phyloP scores from a whole-genome alignment of 2,797 vertebrate genomes.

The Brachymystax lenok region DNA sequence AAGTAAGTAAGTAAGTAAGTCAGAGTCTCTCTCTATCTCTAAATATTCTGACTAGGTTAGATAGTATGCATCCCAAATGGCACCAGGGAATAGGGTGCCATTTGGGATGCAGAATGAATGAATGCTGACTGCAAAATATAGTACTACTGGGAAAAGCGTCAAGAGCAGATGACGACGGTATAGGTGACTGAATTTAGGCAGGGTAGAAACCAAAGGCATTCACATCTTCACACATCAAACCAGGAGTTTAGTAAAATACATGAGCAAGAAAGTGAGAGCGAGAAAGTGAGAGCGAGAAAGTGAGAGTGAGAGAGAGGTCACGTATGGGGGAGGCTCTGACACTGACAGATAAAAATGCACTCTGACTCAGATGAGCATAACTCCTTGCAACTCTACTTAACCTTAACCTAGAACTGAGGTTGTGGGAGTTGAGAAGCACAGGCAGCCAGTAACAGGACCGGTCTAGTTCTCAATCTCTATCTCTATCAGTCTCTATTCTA shows the following conservation, averaged over 20 bases:
- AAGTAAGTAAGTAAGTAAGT: no score
- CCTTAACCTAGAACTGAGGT: neutral
- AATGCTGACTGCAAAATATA: neutral
- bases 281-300: slow-evolving; percentile 17
- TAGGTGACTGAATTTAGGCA: slow-evolving; percentile 11
- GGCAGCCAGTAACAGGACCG: neutral
- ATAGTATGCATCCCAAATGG: no score
- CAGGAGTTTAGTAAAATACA: neutral
- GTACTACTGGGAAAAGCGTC: neutral
- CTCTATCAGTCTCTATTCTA: neutral
- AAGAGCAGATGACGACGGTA: neutral
- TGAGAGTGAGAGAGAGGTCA: slow-evolving; percentile 18
- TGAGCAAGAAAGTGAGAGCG: neutral
- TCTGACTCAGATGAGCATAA: slow-evolving; percentile 4
- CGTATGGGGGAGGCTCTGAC: no score
- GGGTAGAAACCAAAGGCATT: slow-evolving; percentile 30
- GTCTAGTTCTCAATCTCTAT: neutral
- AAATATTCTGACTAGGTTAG: no score
- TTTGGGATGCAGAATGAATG: neutral
- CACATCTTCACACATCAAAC: neutral
- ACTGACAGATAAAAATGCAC: neutral
- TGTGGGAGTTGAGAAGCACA: neutral
- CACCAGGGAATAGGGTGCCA: no score
- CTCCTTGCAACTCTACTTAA: neutral
- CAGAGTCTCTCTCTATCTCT: neutral